Conservation (phyloP, 2,797 vertebrate genomes). For the Eospalax fontanierii region DNA sequence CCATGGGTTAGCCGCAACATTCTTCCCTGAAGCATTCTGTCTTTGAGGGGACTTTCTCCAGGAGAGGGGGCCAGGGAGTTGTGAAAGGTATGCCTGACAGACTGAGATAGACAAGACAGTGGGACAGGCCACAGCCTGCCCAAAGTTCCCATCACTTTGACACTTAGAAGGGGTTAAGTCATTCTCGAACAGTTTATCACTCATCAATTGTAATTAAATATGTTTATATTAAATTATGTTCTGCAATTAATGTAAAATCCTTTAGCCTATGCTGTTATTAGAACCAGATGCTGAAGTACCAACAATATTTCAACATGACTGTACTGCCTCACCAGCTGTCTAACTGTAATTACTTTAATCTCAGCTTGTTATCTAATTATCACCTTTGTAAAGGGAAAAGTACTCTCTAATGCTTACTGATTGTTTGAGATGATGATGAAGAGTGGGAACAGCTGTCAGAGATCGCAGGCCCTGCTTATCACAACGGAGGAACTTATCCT, state of each 20-base stretch:
- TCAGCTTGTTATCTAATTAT: slow-evolving; percentile 96
- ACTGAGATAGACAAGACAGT: slow-evolving; percentile 42
- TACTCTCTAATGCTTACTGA: slow-evolving; percentile 93
- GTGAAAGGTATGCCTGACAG: background rate
- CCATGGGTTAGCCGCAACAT: background rate
- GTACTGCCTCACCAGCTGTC: slow-evolving; percentile 93
- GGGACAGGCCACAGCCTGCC: background rate
- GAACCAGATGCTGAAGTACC: slow-evolving; percentile 93
- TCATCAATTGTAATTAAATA: slow-evolving; percentile 94
- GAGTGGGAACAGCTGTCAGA: slow-evolving; percentile 94
- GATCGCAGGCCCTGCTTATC: slow-evolving; percentile 90
- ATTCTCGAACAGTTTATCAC: slow-evolving; percentile 92
- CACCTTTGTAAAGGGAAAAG: slow-evolving; percentile 95
- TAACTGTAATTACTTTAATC: slow-evolving; percentile 95
- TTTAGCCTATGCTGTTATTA: slow-evolving; percentile 91
- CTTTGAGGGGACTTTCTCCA: slow-evolving; percentile 61
- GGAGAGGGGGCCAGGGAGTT: background rate
- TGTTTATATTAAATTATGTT: slow-evolving; percentile 94
- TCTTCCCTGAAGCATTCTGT: slow-evolving; percentile 42
- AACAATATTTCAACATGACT: slow-evolving; percentile 93
- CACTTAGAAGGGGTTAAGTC: slow-evolving; percentile 90
- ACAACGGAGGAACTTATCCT: slow-evolving; percentile 87
- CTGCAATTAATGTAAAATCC: slow-evolving; percentile 93
- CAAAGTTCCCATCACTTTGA: slow-evolving; percentile 87
- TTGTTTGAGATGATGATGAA: slow-evolving; percentile 93